A percentile compares a stretch with the other conserved stretches of the same genome.
phyloP scores from a whole-genome alignment of 2,888 invertebrate genomes.

The Melieria crassipennis region DNA sequence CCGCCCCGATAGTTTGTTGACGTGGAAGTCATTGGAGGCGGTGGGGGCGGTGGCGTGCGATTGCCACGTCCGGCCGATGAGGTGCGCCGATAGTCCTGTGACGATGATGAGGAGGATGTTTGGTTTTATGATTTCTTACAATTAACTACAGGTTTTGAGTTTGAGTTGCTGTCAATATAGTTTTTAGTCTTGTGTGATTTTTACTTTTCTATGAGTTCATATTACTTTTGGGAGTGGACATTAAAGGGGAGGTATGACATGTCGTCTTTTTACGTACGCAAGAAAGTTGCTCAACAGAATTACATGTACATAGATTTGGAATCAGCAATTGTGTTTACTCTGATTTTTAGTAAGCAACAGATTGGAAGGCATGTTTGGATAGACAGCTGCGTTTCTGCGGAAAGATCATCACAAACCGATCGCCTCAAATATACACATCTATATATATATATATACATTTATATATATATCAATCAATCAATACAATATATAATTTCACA shows the following conservation, averaged over 20 bases:
- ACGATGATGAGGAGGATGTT: constrained; percentile 62
- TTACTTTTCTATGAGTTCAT: constrained; percentile 19
- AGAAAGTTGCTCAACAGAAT: constrained; percentile 19
- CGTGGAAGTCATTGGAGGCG: constrained; percentile 54
- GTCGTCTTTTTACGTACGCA: constrained; percentile 16
- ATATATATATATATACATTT: no score
- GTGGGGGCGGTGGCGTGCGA: constrained; percentile 60
- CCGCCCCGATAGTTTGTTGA: constrained; percentile 52
- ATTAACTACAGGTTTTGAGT: constrained; percentile 19
- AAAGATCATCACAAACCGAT: no score
- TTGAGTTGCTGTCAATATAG: constrained; percentile 37
- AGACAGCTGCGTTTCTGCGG: no score
- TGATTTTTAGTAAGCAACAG: constrained; percentile 9
- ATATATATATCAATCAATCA: no score
- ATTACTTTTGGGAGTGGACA: constrained; percentile 33
- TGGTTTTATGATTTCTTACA: constrained; percentile 46
- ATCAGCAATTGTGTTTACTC: constrained; percentile 11
- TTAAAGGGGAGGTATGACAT: constrained; percentile 36
- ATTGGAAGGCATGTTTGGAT: no score
- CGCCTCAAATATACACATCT: no score
- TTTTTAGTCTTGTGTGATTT: constrained; percentile 38
- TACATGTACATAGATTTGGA: constrained; percentile 7
- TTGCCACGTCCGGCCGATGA: constrained; percentile 59
- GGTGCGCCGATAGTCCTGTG: constrained; percentile 65
- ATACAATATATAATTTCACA: no score